Base-by-base conservation (phyloP, 2,888 invertebrate species). In the Deilephila elpenor region DNA sequence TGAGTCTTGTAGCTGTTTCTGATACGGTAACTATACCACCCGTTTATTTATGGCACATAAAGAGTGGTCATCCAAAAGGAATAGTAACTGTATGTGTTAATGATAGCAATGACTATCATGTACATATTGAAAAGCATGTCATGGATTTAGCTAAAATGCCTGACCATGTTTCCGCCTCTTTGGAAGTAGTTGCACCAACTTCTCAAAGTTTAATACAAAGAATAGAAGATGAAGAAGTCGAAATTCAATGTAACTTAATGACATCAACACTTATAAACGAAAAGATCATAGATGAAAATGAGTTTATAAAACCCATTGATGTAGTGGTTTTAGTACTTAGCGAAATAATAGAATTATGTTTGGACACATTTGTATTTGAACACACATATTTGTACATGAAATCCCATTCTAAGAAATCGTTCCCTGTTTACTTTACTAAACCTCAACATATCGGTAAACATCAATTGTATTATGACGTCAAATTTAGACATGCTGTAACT, bases 31-130 rank as follows among this genome's bases (percentile, higher is more conserved):
- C 71, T 61, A 86, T 93, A 74, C 84, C 88, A 19, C 83, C 93
- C 5, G 80, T 83, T 60, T 93, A 91, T 79, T 74, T 83, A 20
- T 94, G 93, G 93, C 90, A 91, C 60, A 77, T 93, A 51, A 86
- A 83, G 34, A 74, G 67, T 71, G 83, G 82, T 14, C 88, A 86
- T 82, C 89, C 92, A 59, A 82, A 78, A 74, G 86, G 84, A 61
- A 70, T 73, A 37, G 62, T 92, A 25, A 82, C 81, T 59, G 78
- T 93, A 74, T 74, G 78, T 56, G 79, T 84, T 53, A 77, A 82
- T 29, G 87, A 87, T 78, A 75, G 85, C n/a, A 80, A 78, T 74
- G 74, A 74, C 14, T 92, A 91, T 79, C 75, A 88, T 74, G 71
- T 93, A 64, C 86, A 86, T 77, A 83, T 93, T 73, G 76, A 75